These are phyloP conservation scores for Stylophora pistillata DNA, from an alignment of 64 coral and sea anemone species.

Conservation along the genomic window DNA sequence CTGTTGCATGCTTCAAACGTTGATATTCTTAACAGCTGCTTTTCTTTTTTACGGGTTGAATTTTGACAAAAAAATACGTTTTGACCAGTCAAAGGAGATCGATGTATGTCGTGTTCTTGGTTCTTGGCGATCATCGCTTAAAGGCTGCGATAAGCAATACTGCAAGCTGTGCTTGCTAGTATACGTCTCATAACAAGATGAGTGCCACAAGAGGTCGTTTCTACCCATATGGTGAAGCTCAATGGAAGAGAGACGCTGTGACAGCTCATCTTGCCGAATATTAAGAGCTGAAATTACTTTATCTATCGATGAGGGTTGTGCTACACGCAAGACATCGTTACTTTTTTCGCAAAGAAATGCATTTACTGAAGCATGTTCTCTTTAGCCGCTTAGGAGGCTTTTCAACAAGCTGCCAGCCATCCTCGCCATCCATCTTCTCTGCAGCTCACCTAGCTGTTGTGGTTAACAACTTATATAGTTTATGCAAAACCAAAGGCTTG, in stretches of 20 bases:
- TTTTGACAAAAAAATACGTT: slow-evolving; percentile 69
- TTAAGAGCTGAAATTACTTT: neutral
- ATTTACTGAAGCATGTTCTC: slow-evolving; percentile 4
- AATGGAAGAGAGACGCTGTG: slow-evolving; percentile 27
- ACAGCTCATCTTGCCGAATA: slow-evolving; percentile 39
- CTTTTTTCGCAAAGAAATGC: slow-evolving; percentile 49
- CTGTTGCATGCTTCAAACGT: slow-evolving; percentile 52
- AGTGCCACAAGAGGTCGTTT: slow-evolving; percentile 56
- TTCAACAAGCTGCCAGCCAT: too few relatives aligned
- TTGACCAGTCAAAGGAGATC: slow-evolving; percentile 59
- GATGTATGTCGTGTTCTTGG: neutral
- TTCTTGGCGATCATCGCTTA: neutral
- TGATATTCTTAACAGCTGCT: slow-evolving; percentile 42
- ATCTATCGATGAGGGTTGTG: slow-evolving; percentile 11
- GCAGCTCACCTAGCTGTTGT: too few relatives aligned
- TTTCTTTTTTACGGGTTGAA: slow-evolving; percentile 38
- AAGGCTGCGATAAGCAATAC: neutral
- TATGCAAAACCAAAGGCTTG: too few relatives aligned
- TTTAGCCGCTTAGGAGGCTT: too few relatives aligned
- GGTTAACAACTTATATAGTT: too few relatives aligned
- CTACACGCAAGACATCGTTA: slow-evolving; percentile 5
- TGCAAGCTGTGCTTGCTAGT: slow-evolving; percentile 53
- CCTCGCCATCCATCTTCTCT: too few relatives aligned
- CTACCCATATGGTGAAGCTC: neutral
- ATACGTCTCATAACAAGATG: slow-evolving; percentile 57